Percentiles rank a stretch among this genome's conserved stretches.
Evolutionary conservation across 2,113 vertebrate genomes (phyloP).

Genomic region (Sander lucioperca): DNA sequence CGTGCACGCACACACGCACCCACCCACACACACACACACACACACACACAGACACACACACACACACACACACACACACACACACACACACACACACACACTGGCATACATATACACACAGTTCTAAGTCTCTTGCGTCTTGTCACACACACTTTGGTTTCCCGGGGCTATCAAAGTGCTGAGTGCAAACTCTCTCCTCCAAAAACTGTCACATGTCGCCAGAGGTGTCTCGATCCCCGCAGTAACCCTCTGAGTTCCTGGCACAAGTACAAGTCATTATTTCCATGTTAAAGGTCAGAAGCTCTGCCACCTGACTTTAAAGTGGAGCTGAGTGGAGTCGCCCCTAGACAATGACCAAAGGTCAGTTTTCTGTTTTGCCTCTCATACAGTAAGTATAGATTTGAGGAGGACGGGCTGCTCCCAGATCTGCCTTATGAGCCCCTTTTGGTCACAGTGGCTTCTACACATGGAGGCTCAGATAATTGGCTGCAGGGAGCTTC

Average conservation of each 20-base stretch:
- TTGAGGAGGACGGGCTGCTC: conserved; percentile 60
- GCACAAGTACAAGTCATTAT: conserved; percentile 83
- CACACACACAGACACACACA: conserved; percentile 61
- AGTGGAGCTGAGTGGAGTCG: conserved; percentile 72
- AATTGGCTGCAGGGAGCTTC: conserved; percentile 80
- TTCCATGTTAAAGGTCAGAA: conserved; percentile 82
- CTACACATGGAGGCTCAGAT: conserved; percentile 74
- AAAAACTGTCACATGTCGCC: conserved; percentile 80
- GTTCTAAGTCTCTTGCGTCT: conserved; percentile 68
- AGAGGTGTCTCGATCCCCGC: conserved; percentile 76
- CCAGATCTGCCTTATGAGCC: conserved; percentile 69
- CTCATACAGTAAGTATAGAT: conserved; percentile 50
- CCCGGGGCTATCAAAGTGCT: conserved; percentile 77
- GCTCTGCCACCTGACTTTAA: conserved; percentile 78
- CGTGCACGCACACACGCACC: background rate
- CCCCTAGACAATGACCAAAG: conserved; percentile 78
- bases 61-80: conserved; percentile 14
- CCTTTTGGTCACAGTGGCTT: conserved; percentile 59
- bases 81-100: conserved; percentile 44
- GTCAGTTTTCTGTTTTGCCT: conserved; percentile 76
- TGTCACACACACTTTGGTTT: conserved; percentile 80
- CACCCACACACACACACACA: conserved; percentile 44
- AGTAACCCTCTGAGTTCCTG: conserved; percentile 72
- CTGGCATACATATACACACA: conserved; percentile 60
- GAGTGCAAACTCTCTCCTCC: conserved; percentile 77